Evolutionary conservation across 2,797 vertebrate genomes (phyloP).

Genomic region (Enteromius anoplus): DNA sequence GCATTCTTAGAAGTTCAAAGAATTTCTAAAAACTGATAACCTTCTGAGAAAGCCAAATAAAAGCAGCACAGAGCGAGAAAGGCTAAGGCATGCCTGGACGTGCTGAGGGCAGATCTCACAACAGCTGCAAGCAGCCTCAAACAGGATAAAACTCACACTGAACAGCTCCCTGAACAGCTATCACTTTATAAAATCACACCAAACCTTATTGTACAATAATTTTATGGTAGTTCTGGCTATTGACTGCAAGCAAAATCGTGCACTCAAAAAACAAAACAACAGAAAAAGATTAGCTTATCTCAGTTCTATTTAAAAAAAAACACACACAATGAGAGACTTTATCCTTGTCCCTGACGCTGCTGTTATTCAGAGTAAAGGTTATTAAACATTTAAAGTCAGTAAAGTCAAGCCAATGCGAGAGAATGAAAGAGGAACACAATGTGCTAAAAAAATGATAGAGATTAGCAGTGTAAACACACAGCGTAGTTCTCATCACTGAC

Average conservation of each 20-base stretch:
- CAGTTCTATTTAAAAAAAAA: background rate
- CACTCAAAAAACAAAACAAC: background rate
- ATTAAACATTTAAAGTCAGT: background rate
- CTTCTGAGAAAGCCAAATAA: slow-evolving; percentile 16
- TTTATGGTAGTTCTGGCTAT: background rate
- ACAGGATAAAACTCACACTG: slow-evolving; percentile 5
- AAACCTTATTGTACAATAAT: background rate
- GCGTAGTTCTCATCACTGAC: slow-evolving; percentile 3
- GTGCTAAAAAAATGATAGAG: slow-evolving; percentile 42
- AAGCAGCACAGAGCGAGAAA: slow-evolving; percentile 10
- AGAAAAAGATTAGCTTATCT: background rate
- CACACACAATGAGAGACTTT: background rate
- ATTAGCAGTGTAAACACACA: slow-evolving; percentile 26
- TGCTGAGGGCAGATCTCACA: slow-evolving; percentile 35
- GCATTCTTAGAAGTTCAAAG: slow-evolving; percentile 8
- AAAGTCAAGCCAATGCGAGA: background rate
- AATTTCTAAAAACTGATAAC: slow-evolving; percentile 16
- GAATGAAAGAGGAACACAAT: slow-evolving; percentile 18
- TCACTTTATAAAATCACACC: background rate
- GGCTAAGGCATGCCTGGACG: slow-evolving; percentile 13
- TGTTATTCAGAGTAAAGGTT: background rate
- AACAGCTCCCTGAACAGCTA: background rate
- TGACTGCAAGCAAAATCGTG: background rate
- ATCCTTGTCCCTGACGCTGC: background rate
- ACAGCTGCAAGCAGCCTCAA: slow-evolving; percentile 17